These are phyloP conservation scores for Otus sunia DNA, from an alignment of 2,113 vertebrate species.

Conservation along the genomic window DNA sequence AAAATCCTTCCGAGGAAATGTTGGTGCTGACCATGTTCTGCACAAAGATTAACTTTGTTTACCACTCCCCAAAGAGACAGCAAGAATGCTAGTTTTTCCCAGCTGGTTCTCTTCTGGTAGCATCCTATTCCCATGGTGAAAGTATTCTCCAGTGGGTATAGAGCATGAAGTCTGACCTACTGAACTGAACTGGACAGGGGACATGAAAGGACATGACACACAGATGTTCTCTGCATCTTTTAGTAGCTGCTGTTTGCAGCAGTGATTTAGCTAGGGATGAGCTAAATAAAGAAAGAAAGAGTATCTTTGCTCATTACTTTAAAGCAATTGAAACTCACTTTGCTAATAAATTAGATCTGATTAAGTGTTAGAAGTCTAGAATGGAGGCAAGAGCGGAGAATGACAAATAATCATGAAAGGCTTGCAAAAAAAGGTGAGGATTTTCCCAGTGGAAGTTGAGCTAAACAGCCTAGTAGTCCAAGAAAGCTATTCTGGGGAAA, in stretches of 20 bases:
- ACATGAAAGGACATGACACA: not conserved
- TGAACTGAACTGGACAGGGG: not conserved
- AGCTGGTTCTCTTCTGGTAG: not conserved
- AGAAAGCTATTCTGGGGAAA: not conserved
- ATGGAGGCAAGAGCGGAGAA: not conserved
- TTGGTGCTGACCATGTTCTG: not conserved
- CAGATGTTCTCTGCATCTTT: not conserved
- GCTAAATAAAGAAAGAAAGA: not conserved
- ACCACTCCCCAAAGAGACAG: not conserved
- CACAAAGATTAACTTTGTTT: not conserved
- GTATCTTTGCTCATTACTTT: slow-evolving; percentile 10
- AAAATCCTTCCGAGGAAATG: not conserved
- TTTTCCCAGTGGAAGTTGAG: not conserved
- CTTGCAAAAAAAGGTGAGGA: fast-evolving
- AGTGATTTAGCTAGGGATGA: not conserved
- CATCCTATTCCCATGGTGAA: not conserved
- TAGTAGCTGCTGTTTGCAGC: not conserved
- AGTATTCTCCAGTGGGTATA: not conserved
- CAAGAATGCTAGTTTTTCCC: not conserved
- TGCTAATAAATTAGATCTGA: not conserved
- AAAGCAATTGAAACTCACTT: not conserved
- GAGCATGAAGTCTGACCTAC: not conserved
- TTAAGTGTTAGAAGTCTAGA: not conserved
- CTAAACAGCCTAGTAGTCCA: not conserved
- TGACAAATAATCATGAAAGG: not conserved